A percentile compares a stretch with the other conserved stretches of the same genome.
Conservation (phyloP, 2,888 invertebrate species). For the Cetonia aurata region DNA sequence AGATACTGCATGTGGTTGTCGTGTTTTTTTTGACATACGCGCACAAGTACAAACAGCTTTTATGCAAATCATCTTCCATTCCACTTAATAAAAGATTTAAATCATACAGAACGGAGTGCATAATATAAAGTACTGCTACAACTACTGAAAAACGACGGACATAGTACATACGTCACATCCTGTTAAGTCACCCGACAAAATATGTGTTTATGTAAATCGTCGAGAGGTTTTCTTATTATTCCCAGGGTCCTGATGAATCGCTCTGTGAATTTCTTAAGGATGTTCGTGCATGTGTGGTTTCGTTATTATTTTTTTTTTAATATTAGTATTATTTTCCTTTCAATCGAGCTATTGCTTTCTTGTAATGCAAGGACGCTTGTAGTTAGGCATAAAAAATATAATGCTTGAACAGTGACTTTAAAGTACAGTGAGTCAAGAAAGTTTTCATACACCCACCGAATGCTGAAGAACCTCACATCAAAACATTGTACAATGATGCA, state of each 20-base stretch:
- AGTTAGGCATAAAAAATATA: neutral
- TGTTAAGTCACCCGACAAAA: slow-evolving; percentile 18
- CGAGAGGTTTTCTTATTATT: slow-evolving; percentile 20
- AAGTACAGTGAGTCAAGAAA: no score
- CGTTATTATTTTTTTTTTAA: slow-evolving; percentile 16
- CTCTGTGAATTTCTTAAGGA: slow-evolving; percentile 27
- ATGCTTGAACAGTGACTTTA: no score
- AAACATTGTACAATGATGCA: no score
- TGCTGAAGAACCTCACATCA: no score
- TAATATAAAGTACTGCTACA: no score
- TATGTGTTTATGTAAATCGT: slow-evolving; percentile 33
- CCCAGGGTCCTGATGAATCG: slow-evolving; percentile 34
- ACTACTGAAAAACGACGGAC: neutral
- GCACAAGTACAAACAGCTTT: neutral
- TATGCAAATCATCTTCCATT: slow-evolving; percentile 20
- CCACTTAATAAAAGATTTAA: neutral
- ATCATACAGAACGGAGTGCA: no score
- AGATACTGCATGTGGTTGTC: no score
- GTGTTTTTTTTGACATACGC: no score
- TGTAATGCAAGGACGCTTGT: slow-evolving; percentile 22
- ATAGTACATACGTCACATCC: slow-evolving; percentile 14
- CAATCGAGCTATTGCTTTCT: neutral
- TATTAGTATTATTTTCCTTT: no score
- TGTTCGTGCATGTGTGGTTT: slow-evolving; percentile 11
- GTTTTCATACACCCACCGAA: no score